Evolutionary conservation across 2,113 vertebrate species (phyloP).

Genomic region (Diglossa brunneiventris): DNA sequence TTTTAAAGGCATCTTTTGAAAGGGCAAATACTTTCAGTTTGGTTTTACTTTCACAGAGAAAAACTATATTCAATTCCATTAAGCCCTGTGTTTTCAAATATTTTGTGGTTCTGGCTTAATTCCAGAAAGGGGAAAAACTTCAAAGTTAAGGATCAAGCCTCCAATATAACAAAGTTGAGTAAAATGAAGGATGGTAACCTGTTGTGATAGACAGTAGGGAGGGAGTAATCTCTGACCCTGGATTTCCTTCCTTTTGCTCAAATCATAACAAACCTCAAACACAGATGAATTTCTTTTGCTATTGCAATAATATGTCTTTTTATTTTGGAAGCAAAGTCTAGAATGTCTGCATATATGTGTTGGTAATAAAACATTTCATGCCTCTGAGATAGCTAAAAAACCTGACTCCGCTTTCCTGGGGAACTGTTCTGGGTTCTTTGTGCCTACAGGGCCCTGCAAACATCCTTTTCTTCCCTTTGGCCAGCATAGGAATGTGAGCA

Average conservation of each 20-base stretch:
- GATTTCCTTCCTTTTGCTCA: slow-evolving; percentile 32
- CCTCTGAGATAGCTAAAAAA: background rate
- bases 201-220: background rate
- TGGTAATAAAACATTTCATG: background rate
- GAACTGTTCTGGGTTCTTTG: background rate
- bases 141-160: slow-evolving; percentile 23
- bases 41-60: slow-evolving; percentile 17
- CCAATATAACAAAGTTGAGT: background rate
- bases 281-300: background rate
- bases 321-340: background rate
- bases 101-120: slow-evolving; percentile 15
- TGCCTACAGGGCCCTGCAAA: background rate
- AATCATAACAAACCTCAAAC: background rate
- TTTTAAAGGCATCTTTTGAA: background rate
- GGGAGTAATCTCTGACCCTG: slow-evolving; percentile 5
- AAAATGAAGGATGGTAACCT: background rate
- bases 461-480: background rate
- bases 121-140: slow-evolving; percentile 20
- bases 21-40: slow-evolving; percentile 7
- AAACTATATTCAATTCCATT: background rate
- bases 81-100: slow-evolving; percentile 33
- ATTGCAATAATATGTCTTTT: background rate
- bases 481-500: accelerated
- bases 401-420: background rate
- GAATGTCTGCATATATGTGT: background rate